Conservation (phyloP, 92 coral and sea anemone species). For the Epizoanthus stellaris region DNA sequence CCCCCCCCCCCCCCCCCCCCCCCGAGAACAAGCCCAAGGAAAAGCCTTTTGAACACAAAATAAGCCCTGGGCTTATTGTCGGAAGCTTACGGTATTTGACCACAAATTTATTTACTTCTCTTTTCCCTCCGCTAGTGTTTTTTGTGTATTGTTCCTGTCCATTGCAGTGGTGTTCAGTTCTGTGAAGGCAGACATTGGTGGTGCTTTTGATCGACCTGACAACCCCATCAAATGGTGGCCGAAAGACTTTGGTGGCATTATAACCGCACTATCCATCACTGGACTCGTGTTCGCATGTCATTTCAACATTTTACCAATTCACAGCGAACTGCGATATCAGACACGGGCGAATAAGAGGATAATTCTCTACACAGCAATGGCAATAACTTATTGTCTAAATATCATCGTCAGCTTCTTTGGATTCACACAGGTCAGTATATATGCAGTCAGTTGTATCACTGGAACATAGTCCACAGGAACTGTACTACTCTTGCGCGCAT, state of each 20-base stretch:
- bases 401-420: constrained; percentile 85
- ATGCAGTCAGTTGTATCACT: no score
- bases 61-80: no score
- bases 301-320: constrained; percentile 90
- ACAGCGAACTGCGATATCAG: constrained; percentile 82
- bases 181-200: constrained; percentile 65
- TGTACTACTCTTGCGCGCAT: not conserved
- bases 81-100: no score
- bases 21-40: no score
- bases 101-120: not conserved
- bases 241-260: constrained; percentile 70
- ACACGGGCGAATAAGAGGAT: constrained; percentile 83
- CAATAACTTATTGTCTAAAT: constrained; percentile 70
- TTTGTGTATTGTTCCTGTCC: constrained; percentile 79
- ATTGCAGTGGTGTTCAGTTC: constrained; percentile 74
- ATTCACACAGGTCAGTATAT: constrained; percentile 71
- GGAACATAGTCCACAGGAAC: no score
- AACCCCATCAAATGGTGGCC: constrained; percentile 91
- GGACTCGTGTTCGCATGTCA: constrained; percentile 89
- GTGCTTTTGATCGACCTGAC: constrained; percentile 50
- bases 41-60: no score
- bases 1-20: no score
- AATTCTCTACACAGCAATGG: constrained; percentile 85
- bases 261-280: constrained; percentile 72
- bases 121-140: constrained; percentile 49